These are phyloP conservation scores for Notoglanidium macrostoma DNA, from an alignment of 2,797 vertebrate species.

Conservation along the genomic window DNA sequence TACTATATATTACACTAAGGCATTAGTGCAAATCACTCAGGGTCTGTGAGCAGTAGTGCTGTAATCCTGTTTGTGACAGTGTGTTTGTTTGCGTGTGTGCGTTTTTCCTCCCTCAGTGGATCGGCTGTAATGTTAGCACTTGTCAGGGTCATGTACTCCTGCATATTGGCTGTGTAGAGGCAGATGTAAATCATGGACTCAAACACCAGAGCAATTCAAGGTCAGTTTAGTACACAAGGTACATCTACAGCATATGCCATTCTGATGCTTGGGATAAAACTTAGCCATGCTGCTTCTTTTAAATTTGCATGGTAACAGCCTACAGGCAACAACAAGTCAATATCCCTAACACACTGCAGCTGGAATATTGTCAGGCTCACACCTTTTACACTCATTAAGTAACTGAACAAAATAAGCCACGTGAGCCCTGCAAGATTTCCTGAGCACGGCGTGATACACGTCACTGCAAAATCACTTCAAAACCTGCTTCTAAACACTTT, in stretches of 20 bases:
- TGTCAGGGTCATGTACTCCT: constrained; percentile 16
- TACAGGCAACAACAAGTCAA: not conserved
- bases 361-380: not conserved
- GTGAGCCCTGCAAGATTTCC: not conserved
- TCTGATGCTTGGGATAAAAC: not conserved
- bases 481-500: not conserved
- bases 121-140: not conserved
- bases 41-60: constrained; percentile 12
- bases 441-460: not conserved
- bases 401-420: not conserved
- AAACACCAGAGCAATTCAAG: constrained; percentile 3
- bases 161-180: not conserved
- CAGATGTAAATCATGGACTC: not conserved
- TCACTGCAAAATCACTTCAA: not conserved
- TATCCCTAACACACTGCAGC: not conserved
- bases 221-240: not conserved
- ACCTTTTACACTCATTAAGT: not conserved
- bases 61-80: constrained; percentile 37
- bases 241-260: not conserved
- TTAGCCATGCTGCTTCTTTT: not conserved
- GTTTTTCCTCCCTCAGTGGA: constrained; percentile 21
- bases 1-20: constrained; percentile 7
- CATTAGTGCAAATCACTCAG: constrained; percentile 14
- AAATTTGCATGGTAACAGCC: not conserved
- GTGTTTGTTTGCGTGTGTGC: not conserved